phyloP scores from a whole-genome alignment of 2,113 vertebrate species.

The Lepus timidus region DNA sequence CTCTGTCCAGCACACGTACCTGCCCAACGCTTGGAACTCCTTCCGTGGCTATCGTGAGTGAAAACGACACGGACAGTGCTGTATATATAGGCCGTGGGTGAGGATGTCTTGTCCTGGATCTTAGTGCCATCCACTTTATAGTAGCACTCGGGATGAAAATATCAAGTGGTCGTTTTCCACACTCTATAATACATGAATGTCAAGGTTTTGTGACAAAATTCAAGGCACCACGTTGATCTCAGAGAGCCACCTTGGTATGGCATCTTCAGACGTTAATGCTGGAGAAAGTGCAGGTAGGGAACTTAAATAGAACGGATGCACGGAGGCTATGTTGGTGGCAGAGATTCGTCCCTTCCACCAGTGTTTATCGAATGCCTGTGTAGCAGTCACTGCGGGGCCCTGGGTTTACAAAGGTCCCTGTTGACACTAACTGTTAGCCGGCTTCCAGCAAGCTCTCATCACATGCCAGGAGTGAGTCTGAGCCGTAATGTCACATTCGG shows the following conservation, averaged over 20 bases:
- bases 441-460: not conserved
- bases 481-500: not conserved
- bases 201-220: too few species aligned
- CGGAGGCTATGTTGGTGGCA: not conserved
- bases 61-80: not conserved
- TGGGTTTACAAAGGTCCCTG: not conserved
- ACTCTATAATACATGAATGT: not conserved
- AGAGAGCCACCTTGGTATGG: not conserved
- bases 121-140: not conserved
- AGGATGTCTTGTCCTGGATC: not conserved
- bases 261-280: slow-evolving; percentile 14
- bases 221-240: slow-evolving; percentile 56
- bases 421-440: not conserved
- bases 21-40: slow-evolving; percentile 96
- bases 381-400: not conserved
- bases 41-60: slow-evolving; percentile 95
- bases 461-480: not conserved
- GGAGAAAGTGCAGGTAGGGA: not conserved
- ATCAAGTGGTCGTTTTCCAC: not conserved
- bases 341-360: not conserved
- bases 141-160: not conserved
- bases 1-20: slow-evolving; percentile 95
- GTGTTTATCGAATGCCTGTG: not conserved
- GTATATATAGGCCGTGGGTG: fast-evolving
- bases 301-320: not conserved